Percentiles rank a stretch among this genome's conserved stretches.
Evolutionary conservation across 2,113 vertebrate genomes (phyloP).

Genomic region (Rhabdomys dilectus): DNA sequence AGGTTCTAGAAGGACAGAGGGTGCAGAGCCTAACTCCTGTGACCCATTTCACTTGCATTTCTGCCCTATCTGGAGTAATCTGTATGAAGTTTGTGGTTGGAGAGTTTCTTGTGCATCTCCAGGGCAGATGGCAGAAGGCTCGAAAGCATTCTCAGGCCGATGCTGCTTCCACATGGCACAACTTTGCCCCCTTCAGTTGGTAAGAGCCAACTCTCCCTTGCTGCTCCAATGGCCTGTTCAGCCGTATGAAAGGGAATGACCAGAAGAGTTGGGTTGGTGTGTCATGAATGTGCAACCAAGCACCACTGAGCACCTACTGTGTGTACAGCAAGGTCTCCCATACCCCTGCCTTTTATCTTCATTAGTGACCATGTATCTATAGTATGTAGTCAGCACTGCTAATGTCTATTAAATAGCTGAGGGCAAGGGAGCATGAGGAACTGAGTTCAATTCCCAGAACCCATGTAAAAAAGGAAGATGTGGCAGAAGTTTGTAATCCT

Average conservation of each 20-base stretch:
- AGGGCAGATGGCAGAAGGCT: background rate
- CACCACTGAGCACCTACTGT: background rate
- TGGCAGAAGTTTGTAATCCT: background rate
- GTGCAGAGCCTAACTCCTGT: background rate
- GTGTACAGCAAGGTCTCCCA: background rate
- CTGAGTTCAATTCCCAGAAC: background rate
- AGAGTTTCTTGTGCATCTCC: background rate
- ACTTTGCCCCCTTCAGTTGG: rapidly evolving
- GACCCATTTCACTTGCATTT: background rate
- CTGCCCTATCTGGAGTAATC: background rate
- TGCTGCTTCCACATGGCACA: background rate
- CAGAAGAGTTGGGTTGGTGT: background rate
- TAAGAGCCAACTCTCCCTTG: rapidly evolving
- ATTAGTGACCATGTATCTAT: rapidly evolving
- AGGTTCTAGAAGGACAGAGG: background rate
- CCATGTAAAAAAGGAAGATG: background rate
- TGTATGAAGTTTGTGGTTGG: background rate
- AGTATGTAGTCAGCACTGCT: rapidly evolving
- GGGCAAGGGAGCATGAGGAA: background rate
- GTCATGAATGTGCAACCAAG: rapidly evolving
- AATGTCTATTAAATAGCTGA: no score
- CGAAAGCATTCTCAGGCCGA: rapidly evolving
- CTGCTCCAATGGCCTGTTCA: background rate
- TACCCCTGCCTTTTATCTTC: background rate
- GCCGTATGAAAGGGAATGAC: no score